A percentile compares a stretch with the other conserved stretches of the same genome.
Conservation (phyloP, 2,797 vertebrate species). For the Neosilurus mollespiculum region DNA sequence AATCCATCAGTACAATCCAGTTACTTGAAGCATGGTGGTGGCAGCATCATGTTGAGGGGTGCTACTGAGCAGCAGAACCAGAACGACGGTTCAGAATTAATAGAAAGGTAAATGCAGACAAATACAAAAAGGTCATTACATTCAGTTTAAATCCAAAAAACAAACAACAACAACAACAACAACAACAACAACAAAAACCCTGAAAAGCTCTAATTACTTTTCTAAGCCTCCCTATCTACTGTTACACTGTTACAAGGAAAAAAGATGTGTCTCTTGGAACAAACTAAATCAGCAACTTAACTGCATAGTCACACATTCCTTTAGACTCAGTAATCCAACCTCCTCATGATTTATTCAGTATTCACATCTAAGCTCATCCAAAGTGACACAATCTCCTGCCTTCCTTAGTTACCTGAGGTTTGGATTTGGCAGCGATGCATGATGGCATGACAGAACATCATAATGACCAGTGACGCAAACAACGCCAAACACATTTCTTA, state of each 20-base stretch:
- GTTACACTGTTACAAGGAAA: neutral
- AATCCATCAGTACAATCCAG: neutral
- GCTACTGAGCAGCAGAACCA: neutral
- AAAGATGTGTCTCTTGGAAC: neutral
- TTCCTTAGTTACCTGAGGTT: neutral
- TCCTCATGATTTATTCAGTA: constrained; percentile 4
- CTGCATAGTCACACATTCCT: neutral
- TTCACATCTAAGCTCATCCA: neutral
- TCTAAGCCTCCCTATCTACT: too few relatives aligned
- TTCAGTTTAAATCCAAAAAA: too few relatives aligned
- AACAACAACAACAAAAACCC: too few relatives aligned
- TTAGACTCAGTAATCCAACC: constrained; percentile 2
- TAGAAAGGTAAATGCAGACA: neutral
- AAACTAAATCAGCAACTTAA: constrained; percentile 3
- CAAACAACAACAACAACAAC: too few relatives aligned
- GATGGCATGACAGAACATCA: neutral
- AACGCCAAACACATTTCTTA: neutral
- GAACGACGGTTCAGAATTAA: neutral
- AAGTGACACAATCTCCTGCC: neutral
- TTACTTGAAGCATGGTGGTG: neutral
- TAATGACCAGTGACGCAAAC: neutral
- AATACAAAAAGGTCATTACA: neutral
- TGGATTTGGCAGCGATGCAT: neutral
- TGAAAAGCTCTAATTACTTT: too few relatives aligned
- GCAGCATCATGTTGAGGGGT: neutral